Conservation (phyloP, 2,888 invertebrate genomes). For the Nemotelus pantherinus region DNA sequence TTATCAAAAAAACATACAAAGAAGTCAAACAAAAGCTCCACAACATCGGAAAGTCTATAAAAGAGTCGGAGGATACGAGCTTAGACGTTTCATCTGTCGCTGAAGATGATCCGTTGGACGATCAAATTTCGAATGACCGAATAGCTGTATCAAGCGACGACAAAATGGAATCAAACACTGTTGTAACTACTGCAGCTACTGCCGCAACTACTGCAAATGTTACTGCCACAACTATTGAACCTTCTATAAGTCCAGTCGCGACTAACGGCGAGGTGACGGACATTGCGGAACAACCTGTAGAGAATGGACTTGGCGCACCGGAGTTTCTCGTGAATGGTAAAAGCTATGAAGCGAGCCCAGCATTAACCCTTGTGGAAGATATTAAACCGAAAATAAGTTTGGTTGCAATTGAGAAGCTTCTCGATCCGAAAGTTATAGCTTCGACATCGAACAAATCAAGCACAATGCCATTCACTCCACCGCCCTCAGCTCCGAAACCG, state of each 20-base stretch:
- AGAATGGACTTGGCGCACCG: conserved; percentile 1
- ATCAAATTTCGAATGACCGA: background rate
- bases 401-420: conserved; percentile 49
- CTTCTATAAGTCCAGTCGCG: background rate
- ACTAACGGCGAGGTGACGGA: background rate
- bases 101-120: conserved; percentile 13
- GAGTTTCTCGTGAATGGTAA: background rate
- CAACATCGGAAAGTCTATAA: background rate
- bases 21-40: conserved; percentile 36
- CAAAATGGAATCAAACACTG: background rate
- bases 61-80: conserved; percentile 13
- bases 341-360: no score
- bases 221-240: background rate
- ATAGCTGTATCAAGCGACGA: background rate
- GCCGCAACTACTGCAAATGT: background rate
- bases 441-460: background rate
- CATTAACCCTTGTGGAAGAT: background rate
- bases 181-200: background rate
- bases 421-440: conserved; percentile 47
- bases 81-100: background rate
- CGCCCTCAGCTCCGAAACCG: background rate
- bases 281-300: conserved; percentile 2
- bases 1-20: conserved; percentile 19
- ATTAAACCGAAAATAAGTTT: conserved; percentile 44
- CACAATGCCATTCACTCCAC: background rate